Evolutionary conservation across 2,113 vertebrate genomes (phyloP).

Genomic region (Eubucco bourcierii): DNA sequence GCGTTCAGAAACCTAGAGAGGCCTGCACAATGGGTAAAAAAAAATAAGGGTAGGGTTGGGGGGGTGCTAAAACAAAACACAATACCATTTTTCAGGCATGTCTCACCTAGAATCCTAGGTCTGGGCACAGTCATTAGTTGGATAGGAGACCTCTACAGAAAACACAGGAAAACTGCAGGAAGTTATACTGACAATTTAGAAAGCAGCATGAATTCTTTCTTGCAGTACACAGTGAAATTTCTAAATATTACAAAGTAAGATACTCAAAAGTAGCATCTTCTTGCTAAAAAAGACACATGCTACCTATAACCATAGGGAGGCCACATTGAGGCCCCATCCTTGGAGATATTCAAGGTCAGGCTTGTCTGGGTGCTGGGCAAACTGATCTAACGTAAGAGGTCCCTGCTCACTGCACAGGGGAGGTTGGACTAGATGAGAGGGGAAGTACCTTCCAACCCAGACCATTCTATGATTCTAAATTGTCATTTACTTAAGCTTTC

Average conservation of each 20-base stretch:
- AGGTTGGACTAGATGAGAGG: too few relatives aligned
- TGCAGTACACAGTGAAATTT: neutral
- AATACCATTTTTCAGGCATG: neutral
- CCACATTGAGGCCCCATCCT: too few relatives aligned
- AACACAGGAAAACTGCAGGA: neutral
- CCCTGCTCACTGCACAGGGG: too few relatives aligned
- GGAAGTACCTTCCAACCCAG: too few relatives aligned
- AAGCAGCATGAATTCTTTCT: neutral
- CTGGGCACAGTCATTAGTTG: neutral
- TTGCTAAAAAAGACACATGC: neutral
- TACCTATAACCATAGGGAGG: neutral
- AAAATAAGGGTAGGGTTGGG: too few relatives aligned
- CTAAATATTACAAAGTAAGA: neutral
- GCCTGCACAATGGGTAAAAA: slow-evolving; percentile 24
- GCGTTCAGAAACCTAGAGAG: slow-evolving; percentile 18
- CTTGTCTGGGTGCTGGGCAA: too few relatives aligned
- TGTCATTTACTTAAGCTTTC: neutral
- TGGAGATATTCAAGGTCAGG: too few relatives aligned
- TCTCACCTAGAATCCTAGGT: neutral
- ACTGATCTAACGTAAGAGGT: too few relatives aligned
- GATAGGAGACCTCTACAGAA: slow-evolving; percentile 25
- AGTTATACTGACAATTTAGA: neutral
- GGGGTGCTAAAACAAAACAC: too few relatives aligned
- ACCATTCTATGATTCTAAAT: neutral
- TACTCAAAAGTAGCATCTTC: neutral